Evolutionary conservation across 2,113 vertebrate genomes (phyloP).

Genomic region (Arenaria interpres): DNA sequence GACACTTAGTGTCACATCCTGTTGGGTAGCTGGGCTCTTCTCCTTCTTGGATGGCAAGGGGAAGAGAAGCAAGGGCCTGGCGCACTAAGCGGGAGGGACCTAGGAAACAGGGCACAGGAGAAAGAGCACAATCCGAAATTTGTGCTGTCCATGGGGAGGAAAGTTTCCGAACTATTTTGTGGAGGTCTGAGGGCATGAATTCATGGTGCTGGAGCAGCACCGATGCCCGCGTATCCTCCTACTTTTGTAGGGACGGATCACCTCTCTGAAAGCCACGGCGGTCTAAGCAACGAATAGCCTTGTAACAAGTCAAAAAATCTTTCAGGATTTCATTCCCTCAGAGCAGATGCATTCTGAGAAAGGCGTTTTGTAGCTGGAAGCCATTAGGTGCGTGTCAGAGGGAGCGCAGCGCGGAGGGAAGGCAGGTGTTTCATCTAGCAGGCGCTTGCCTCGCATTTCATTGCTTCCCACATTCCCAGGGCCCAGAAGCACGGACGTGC

Average conservation of each 20-base stretch:
- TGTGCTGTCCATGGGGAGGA: background rate
- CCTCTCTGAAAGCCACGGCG: background rate
- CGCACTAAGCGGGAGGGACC: background rate
- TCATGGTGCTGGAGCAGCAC: background rate
- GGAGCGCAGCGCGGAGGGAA: background rate
- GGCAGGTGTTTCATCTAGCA: slow-evolving; percentile 45
- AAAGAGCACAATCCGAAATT: background rate
- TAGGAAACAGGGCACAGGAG: background rate
- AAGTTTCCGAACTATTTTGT: background rate
- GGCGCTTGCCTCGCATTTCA: background rate
- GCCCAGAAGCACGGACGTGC: background rate
- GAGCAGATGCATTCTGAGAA: background rate
- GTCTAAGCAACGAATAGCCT: background rate
- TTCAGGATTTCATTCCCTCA: background rate
- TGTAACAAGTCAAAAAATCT: background rate
- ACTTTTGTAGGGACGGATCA: background rate
- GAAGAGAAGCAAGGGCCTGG: background rate
- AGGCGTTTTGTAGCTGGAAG: slow-evolving; percentile 29
- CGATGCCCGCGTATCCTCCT: background rate
- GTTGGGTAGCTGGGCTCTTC: background rate
- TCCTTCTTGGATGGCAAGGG: background rate
- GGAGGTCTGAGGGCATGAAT: background rate
- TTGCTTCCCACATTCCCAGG: background rate
- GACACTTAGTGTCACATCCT: background rate
- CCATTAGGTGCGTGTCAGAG: background rate